Evolutionary conservation across 2,797 vertebrate genomes (phyloP), one percentile per base, ranked within the genome.

Genomic region (Morelia viridis): DNA sequence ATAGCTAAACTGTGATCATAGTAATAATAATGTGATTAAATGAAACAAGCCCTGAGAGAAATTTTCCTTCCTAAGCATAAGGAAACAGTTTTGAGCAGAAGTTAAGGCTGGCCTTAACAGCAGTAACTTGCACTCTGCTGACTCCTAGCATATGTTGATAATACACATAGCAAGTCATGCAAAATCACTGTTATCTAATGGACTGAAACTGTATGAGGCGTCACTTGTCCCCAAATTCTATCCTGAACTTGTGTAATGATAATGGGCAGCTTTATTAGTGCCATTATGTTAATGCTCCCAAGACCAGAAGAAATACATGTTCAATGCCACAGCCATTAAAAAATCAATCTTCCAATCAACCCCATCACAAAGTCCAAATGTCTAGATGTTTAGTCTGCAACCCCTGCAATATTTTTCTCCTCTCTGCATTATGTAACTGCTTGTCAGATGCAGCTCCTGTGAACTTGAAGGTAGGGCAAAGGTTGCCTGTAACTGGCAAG

Each of bases 21-120:
- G 85, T 53, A 64, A 87, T 92, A 90, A 87, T 87, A 41, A 87
- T 58, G 89, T 80, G 61, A 93, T 92, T 26, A 84, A 95, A 93
- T 89, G 24, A 83, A 28, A 83, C 5, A n/a, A 0, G 0, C 88
- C 56, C 61, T 93, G 26, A 5, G 62, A 60, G 53, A 91, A 13
- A 11, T 71, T 88, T 90, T 53, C 61, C 61, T 92, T 83, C 61
- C 35, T 35, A 91, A 85, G 2, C 1, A 19, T 46, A 60, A 61
- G 91, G 89, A 71, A 68, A 83, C 3, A 26, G 92, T 83, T 60
- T 50, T 71, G 50, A 90, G 91, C 92, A 89, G 87, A 95, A 92
- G 86, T 31, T 93, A 90, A 68, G 46, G 56, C 83, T 94, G 97
- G 96, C 95, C 94, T 96, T 93, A 92, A 80, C 12, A 93, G 91